phyloP scores from a whole-genome alignment of 2,113 vertebrate genomes.

The Ceuthmochares aereus region DNA sequence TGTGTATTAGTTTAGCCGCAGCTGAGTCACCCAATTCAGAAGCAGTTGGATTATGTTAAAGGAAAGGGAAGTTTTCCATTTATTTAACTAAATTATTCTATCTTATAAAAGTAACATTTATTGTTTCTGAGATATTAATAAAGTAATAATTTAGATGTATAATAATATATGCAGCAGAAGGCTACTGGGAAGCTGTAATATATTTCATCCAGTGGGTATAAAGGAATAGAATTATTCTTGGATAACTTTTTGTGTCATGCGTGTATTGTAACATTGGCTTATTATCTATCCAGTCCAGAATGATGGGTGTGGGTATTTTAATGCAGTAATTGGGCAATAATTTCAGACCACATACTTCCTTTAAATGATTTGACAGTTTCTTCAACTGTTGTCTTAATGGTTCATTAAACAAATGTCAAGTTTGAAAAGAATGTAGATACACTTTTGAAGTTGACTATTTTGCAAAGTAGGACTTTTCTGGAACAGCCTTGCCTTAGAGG shows the following conservation, averaged over 20 bases:
- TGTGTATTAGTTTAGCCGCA: not conserved
- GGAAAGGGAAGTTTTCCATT: not conserved
- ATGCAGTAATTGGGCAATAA: slow-evolving; percentile 21
- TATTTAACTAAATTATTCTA: not conserved
- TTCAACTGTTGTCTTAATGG: not conserved
- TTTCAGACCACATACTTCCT: slow-evolving; percentile 60
- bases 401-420: not conserved
- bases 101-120: not conserved
- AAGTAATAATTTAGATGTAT: not conserved
- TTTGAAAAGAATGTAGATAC: not conserved
- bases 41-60: not conserved
- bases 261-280: not conserved
- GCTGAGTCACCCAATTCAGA: not conserved
- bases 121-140: not conserved
- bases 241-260: not conserved
- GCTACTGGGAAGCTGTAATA: not conserved
- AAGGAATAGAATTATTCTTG: not conserved
- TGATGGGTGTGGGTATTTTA: not conserved
- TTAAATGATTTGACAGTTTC: slow-evolving; percentile 50
- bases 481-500: not conserved
- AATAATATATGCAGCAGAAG: not conserved
- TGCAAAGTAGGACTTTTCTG: not conserved
- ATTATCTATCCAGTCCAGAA: slow-evolving; percentile 48
- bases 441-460: not conserved
- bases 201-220: not conserved